Conservation (phyloP, 2,797 vertebrate genomes). For the Ibycter americanus region DNA sequence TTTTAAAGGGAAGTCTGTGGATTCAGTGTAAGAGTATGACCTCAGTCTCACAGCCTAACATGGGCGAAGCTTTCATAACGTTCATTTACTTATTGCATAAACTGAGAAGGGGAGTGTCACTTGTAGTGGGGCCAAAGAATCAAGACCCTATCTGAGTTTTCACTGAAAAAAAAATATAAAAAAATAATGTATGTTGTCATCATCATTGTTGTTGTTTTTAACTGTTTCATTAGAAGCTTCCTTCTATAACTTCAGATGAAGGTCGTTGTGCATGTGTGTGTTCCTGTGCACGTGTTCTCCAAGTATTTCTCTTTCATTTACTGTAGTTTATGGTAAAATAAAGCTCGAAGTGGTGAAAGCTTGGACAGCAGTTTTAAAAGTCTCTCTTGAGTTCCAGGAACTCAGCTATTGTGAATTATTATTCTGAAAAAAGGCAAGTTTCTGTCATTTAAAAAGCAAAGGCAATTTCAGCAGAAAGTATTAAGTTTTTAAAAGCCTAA, state of each 20-base stretch:
- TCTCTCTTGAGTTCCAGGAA: background rate
- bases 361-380: background rate
- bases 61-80: background rate
- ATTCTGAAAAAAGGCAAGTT: background rate
- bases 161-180: background rate
- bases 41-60: background rate
- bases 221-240: slow-evolving; percentile 8
- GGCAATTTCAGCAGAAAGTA: background rate
- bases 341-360: background rate
- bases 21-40: background rate
- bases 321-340: background rate
- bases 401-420: background rate
- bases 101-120: background rate
- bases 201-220: background rate
- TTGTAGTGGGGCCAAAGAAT: background rate
- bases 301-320: background rate
- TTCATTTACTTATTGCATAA: background rate
- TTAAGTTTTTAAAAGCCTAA: background rate
- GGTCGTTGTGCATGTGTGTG: background rate
- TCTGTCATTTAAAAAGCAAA: background rate
- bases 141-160: background rate
- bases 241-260: background rate
- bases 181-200: background rate
- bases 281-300: background rate
- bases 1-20: background rate